Base-by-base conservation (phyloP, 1,140 invertebrate species). In the Caerostris darwini region DNA sequence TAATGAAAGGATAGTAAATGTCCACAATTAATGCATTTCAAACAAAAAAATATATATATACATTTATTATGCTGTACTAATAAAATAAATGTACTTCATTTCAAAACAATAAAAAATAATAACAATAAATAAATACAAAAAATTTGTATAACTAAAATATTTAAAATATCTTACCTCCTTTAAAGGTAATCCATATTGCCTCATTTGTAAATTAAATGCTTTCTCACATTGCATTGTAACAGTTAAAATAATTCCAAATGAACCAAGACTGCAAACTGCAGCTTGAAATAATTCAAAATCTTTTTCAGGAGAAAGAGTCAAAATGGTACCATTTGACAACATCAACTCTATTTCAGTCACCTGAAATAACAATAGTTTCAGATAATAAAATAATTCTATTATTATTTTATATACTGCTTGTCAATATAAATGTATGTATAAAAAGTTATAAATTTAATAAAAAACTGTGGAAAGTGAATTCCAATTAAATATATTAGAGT, bases 151-250 rank as follows among this genome's bases (percentile, higher is more conserved):
- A 34, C 50, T 7, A 88, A 3, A 67, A 54, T 34, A 34, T 34
- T 34, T 17, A 90, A 87, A 59, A 8, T 10, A 53, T 94, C 94
- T 95, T 95, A 96, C 96, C 82, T 96, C 95, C 87, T 96, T 94
- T 54, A 96, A 93, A 59, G 94, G 95, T 12, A 94, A 93, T 3
- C 95, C 95, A 94, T 95, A 96, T 71, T 95, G 95, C 54, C 85
- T 95, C 61, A 95, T 94, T 61, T 95, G 95, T 1, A 96, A 95
- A 88, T 95, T 95, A 94, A 96, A 96, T 56, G 95, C 95, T 56
- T 94, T 94, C 94, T 96, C 96, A 95, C 96, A 96, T 94, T 96
- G 95, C 50, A 96, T 88, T 12, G 95, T 96, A 17, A 96, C 95
- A 14, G 59, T 95, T 10, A 96, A 56, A 61, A 96, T 96, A 19